Evolutionary conservation across 2,113 vertebrate genomes (phyloP), one percentile per base, ranked within the genome.

Genomic region (Myocastor coypus): DNA sequence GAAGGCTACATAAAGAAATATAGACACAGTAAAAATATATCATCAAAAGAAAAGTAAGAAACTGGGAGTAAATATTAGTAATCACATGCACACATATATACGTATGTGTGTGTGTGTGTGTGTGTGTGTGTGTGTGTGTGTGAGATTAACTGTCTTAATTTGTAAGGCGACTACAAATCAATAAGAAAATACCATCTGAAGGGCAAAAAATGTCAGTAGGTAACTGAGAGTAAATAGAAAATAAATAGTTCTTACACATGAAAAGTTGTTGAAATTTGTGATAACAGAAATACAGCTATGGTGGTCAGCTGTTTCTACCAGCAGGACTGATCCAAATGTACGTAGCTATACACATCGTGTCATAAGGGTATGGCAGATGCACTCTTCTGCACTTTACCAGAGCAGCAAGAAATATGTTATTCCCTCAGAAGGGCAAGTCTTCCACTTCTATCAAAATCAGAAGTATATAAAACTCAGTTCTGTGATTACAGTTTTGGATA

Each of bases 301-400:
- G 34, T 73, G 50, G 66, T 19, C 7, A 3, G 0, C 32, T 20
- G 30, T 1, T 1, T 83, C 50, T n/a, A 9, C 14, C 57, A 32
- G 10, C 52, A 57, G 68, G 66, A 50, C 3, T 5, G 14, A 20
- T 13, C 40, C 75, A 13, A 4, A 61, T 42, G 26, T 40, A 26
- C 37, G 37, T 14, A 19, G 30, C 3, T 5, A 8, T 9, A 28
- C 37, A 50, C 16, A 28, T 1, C 3, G 16, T 59, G 17, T 14
- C 3, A 26, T 5, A 5, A 28, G 12, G 28, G 16, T 4, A 0
- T n/a, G 26, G 4, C 26, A 2, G 55, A 7, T 16, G 4, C 64
- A 28, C 63, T 32, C 14, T 10, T 4, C 30, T 40, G 32, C 37
- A 32, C 40, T 24, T 77, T 0, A 14, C 24, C 73, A n/a, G 80